These are phyloP conservation scores for Riparia riparia DNA, from an alignment of 2,113 vertebrate species.

Conservation along the genomic window DNA sequence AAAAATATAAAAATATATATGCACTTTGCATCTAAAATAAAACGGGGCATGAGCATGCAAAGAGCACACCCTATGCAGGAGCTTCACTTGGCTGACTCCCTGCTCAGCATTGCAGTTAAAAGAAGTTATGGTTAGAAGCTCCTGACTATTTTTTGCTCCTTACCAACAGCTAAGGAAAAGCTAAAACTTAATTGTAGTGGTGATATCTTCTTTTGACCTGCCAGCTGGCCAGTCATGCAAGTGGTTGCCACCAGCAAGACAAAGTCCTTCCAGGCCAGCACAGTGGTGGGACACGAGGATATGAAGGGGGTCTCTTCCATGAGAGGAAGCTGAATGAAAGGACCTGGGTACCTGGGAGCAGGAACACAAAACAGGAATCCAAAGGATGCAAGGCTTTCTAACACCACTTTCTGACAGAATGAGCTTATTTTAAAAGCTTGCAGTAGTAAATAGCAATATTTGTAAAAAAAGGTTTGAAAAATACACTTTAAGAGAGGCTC, in stretches of 20 bases:
- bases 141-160: not conserved
- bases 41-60: not conserved
- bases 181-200: not conserved
- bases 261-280: not conserved
- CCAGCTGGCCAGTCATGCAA: not conserved
- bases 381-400: not conserved
- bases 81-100: not conserved
- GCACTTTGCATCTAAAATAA: not conserved
- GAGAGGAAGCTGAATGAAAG: not conserved
- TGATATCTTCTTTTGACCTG: not conserved
- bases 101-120: no score
- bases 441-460: not conserved
- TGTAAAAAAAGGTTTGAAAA: not conserved
- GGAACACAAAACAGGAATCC: not conserved
- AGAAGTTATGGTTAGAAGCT: not conserved
- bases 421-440: not conserved
- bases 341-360: not conserved
- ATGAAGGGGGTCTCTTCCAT: rapidly evolving
- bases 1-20: not conserved
- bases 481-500: not conserved
- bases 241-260: not conserved
- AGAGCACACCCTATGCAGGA: rapidly evolving
- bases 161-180: not conserved
- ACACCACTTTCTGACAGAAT: not conserved
- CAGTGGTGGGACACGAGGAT: not conserved